These are phyloP conservation scores for Sigmodon hispidus DNA, from an alignment of 2,113 vertebrate genomes.

Conservation along the genomic window DNA sequence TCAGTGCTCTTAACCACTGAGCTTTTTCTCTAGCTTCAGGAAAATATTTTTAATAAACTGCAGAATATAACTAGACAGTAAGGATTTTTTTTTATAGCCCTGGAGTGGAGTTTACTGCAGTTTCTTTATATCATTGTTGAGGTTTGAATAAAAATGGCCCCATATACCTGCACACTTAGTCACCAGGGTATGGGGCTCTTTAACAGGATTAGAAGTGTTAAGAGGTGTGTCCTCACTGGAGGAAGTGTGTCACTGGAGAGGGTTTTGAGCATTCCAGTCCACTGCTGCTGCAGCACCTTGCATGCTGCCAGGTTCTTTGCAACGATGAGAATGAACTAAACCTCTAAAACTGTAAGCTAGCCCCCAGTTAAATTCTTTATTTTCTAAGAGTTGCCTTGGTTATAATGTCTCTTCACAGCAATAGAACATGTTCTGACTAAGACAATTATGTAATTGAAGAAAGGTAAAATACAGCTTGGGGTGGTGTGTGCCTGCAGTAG, in stretches of 20 bases:
- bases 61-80: neutral
- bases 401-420: neutral
- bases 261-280: neutral
- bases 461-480: neutral
- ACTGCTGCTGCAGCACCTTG: neutral
- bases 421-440: neutral
- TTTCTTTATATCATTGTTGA: neutral
- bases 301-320: accelerated
- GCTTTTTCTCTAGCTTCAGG: neutral
- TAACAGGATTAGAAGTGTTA: neutral
- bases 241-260: neutral
- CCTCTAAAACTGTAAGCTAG: neutral
- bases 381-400: neutral
- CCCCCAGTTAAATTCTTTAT: neutral
- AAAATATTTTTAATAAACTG: neutral
- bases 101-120: neutral
- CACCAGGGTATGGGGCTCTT: neutral
- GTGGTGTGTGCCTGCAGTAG: neutral
- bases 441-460: neutral
- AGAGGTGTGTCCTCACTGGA: neutral
- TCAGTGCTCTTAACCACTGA: neutral
- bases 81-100: neutral
- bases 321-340: too few relatives aligned
- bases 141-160: neutral
- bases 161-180: neutral